These are phyloP conservation scores for Corythornis vintsioides DNA, from an alignment of 2,113 vertebrate genomes.

Conservation along the genomic window DNA sequence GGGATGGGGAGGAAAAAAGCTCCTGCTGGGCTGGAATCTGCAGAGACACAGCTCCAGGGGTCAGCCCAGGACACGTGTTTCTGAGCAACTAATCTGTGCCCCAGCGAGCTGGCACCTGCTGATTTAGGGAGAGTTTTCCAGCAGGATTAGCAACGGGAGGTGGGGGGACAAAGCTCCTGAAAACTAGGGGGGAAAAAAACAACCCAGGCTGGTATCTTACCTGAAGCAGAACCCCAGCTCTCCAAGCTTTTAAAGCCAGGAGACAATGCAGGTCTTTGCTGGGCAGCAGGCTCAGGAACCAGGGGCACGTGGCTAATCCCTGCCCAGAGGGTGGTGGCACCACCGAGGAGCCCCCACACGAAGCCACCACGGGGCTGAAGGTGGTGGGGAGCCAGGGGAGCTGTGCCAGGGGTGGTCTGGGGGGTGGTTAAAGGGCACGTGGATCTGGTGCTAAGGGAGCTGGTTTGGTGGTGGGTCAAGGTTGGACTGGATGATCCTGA, in stretches of 20 bases:
- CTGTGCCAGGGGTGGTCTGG: too few species aligned
- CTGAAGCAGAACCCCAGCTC: slow-evolving; percentile 21
- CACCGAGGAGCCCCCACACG: neutral
- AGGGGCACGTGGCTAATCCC: slow-evolving; percentile 59
- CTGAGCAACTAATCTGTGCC: neutral
- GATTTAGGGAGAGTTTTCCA: slow-evolving; percentile 35
- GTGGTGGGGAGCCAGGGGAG: neutral
- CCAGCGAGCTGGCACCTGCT: neutral
- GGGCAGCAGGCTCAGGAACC: slow-evolving; percentile 37
- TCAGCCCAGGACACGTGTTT: neutral
- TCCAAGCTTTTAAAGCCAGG: slow-evolving; percentile 15
- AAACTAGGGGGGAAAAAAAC: neutral
- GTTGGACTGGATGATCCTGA: too few species aligned
- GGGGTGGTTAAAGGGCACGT: too few species aligned
- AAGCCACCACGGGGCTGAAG: neutral
- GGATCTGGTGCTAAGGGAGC: too few species aligned
- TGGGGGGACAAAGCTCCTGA: slow-evolving; percentile 32
- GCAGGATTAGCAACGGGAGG: slow-evolving; percentile 43
- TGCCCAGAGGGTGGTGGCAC: neutral
- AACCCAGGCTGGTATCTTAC: neutral
- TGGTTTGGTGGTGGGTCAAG: too few species aligned
- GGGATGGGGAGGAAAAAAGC: neutral
- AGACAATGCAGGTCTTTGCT: slow-evolving; percentile 50
- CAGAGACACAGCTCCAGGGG: neutral
- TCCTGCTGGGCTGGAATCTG: neutral